Conservation (phyloP, 1,140 invertebrate species). For the Glomeris maerens region DNA sequence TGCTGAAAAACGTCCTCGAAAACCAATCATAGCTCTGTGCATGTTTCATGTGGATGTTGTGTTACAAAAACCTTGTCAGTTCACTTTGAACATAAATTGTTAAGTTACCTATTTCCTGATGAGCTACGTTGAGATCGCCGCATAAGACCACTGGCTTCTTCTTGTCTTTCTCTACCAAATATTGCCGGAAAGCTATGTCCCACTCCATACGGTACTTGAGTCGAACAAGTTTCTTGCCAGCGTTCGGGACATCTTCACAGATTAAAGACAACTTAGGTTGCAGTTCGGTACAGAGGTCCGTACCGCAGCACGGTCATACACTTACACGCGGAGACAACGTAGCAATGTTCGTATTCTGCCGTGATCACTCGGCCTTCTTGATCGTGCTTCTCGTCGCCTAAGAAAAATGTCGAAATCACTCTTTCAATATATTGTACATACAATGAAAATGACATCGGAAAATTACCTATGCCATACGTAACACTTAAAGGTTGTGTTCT, state of each 20-base stretch:
- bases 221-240: slow-evolving; percentile 65
- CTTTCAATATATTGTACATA: slow-evolving; percentile 23
- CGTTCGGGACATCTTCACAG: slow-evolving; percentile 53
- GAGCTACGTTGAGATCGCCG: slow-evolving; percentile 95
- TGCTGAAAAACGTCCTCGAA: too few relatives aligned
- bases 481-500: slow-evolving; percentile 75
- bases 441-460: slow-evolving; percentile 6
- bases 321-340: slow-evolving; percentile 55
- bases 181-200: slow-evolving; percentile 66
- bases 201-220: slow-evolving; percentile 76
- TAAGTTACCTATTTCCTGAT: slow-evolving; percentile 87
- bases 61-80: too few relatives aligned
- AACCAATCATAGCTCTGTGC: too few relatives aligned
- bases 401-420: slow-evolving; percentile 37
- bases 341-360: slow-evolving; percentile 86
- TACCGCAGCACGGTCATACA: slow-evolving; percentile 18
- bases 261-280: not conserved
- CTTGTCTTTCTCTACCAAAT: slow-evolving; percentile 63
- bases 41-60: too few relatives aligned
- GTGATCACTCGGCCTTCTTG: slow-evolving; percentile 85
- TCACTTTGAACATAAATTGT: too few relatives aligned
- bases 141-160: slow-evolving; percentile 89
- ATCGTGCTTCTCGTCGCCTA: slow-evolving; percentile 40
- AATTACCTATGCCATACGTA: slow-evolving; percentile 57
- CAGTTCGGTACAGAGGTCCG: too few relatives aligned